Base-by-base conservation (phyloP, 2,888 invertebrate genomes). In the Macrophya annulata region DNA sequence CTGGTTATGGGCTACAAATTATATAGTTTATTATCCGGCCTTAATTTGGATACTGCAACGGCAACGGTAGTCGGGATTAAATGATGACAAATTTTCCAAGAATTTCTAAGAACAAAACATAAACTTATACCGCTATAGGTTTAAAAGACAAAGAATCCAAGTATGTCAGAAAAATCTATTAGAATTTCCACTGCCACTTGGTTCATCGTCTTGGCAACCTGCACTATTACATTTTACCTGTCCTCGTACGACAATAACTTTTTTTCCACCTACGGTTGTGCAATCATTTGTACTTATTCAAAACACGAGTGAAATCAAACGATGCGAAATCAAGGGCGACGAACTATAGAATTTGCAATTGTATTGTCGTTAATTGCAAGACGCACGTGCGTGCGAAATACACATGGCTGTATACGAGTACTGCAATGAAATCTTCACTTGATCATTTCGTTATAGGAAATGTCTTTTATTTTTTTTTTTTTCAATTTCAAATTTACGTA, bases 221-320 rank as follows among this genome's bases (percentile, higher is more conserved):
- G n/a, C n/a, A 37, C 25, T 25, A 45, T 21, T 74, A 74, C 40
- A 17, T 25, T 51, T 77, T n/a, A 77, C 15, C 31, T 77, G 77
- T 77, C 77, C 77, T 77, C 77, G 77, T 74, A 21, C 45, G 21
- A 74, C 74, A 48, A 74, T 74, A 21, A 74, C 45, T 21, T 12
- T 21, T 12, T 48, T 48, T 25, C 45, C 25, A 45, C 45, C 6
- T 31, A 76, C 45, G 17, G 15, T 77, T 77, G 77, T 51, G 37
- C 55, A 77, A 77, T 37, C 37, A 55, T 48, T 77, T 77, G 15
- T n/a, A 48, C 31, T 77, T 55, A 77, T 72, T 72, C 72, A 72
- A 72, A 43, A 12, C 72, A n/a, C 72, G 72, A 72, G 43, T 72
- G 10, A 77, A 77, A 77, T 77, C 55, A 77, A 77, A 77, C 77